These are phyloP conservation scores for Acanthisitta chloris DNA, from an alignment of 2,113 vertebrate genomes.

Conservation along the genomic window DNA sequence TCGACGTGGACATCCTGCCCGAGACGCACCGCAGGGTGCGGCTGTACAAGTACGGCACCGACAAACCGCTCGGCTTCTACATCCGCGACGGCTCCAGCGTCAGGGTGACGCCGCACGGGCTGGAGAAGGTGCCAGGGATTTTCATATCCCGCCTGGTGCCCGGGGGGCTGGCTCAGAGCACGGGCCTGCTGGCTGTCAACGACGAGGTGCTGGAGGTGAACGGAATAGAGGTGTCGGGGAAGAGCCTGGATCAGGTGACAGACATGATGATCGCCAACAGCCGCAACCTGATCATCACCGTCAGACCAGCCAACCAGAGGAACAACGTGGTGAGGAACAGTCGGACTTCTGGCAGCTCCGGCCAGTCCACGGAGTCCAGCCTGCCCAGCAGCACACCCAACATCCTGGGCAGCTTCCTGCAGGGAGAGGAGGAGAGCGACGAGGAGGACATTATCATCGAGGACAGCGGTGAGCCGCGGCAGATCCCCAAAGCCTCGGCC, in stretches of 20 bases:
- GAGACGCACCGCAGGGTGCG: slow-evolving; percentile 93
- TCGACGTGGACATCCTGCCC: slow-evolving; percentile 96
- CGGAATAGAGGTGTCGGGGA: slow-evolving; percentile 93
- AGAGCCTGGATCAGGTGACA: slow-evolving; percentile 96
- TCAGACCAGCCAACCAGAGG: slow-evolving; percentile 95
- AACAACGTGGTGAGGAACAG: slow-evolving; percentile 90
- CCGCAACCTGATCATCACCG: slow-evolving; percentile 96
- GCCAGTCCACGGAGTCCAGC: slow-evolving; percentile 91
- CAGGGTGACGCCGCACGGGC: slow-evolving; percentile 88
- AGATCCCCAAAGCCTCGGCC: slow-evolving; percentile 67
- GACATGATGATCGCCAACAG: slow-evolving; percentile 99
- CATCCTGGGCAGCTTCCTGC: slow-evolving; percentile 79
- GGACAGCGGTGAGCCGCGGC: slow-evolving; percentile 72
- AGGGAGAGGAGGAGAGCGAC: slow-evolving; percentile 88
- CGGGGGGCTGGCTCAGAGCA: slow-evolving; percentile 93
- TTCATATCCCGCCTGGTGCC: slow-evolving; percentile 92
- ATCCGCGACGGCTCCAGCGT: slow-evolving; percentile 96
- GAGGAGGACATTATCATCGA: slow-evolving; percentile 94
- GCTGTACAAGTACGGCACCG: slow-evolving; percentile 94
- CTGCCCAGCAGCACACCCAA: slow-evolving; percentile 76
- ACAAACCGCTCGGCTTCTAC: slow-evolving; percentile 95
- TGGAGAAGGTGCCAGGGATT: slow-evolving; percentile 95
- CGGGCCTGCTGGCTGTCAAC: slow-evolving; percentile 92
- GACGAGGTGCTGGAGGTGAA: slow-evolving; percentile 98
- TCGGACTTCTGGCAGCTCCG: slow-evolving; percentile 89